These are phyloP conservation scores for Rosalia funebris DNA, from an alignment of 2,888 invertebrate genomes.

Conservation along the genomic window DNA sequence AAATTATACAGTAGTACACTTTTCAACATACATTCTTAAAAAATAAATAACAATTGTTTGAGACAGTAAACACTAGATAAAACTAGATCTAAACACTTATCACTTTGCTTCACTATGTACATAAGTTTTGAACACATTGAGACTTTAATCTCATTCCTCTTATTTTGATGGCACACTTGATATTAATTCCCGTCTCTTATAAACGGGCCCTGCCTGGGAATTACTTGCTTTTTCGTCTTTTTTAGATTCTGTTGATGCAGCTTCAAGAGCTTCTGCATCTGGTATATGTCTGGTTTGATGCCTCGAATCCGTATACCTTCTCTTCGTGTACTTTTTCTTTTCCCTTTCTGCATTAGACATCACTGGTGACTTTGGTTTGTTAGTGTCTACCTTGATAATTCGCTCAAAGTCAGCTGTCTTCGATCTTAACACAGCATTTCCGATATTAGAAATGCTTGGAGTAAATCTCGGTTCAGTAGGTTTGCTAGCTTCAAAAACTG, in stretches of 20 bases:
- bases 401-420: slow-evolving; percentile 76
- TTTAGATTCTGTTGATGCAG: slow-evolving; percentile 47
- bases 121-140: slow-evolving; percentile 47
- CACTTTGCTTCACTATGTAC: slow-evolving; percentile 42
- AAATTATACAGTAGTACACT: slow-evolving; percentile 48
- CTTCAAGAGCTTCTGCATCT: slow-evolving; percentile 65
- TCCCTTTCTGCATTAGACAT: slow-evolving; percentile 60
- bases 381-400: slow-evolving; percentile 67
- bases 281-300: slow-evolving; percentile 70
- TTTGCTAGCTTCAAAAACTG: neutral
- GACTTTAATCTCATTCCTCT: slow-evolving; percentile 13
- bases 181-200: slow-evolving; percentile 84
- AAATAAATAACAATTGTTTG: slow-evolving; percentile 51
- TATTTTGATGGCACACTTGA: slow-evolving; percentile 73
- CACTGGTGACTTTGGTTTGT: slow-evolving; percentile 58
- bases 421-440: slow-evolving; percentile 73
- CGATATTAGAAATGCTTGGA: slow-evolving; percentile 73
- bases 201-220: slow-evolving; percentile 67
- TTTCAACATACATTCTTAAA: slow-evolving; percentile 49
- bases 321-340: slow-evolving; percentile 71
- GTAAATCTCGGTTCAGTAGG: slow-evolving; percentile 62
- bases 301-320: slow-evolving; percentile 70
- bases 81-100: slow-evolving; percentile 50
- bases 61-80: slow-evolving; percentile 46
- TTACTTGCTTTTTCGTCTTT: slow-evolving; percentile 44